A percentile compares a stretch with the other conserved stretches of the same genome.
Evolutionary conservation across 2,113 vertebrate species (phyloP).

Genomic region (Myxocyprinus asiaticus): DNA sequence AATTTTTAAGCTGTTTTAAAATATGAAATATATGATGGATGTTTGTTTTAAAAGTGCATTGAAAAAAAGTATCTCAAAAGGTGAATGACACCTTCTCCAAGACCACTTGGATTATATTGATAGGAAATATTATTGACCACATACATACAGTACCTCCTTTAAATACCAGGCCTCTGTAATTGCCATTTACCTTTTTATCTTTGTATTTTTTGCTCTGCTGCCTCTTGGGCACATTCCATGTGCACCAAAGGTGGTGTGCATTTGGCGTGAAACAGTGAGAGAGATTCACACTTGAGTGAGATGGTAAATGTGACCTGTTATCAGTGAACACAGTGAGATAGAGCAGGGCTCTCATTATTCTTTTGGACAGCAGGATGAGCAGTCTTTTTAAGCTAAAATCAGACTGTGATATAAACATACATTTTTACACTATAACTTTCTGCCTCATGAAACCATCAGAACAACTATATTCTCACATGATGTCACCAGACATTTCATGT

Average conservation of each 20-base stretch:
- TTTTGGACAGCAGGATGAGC: slow-evolving; percentile 8
- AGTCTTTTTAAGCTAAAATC: not conserved
- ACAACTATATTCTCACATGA: no score
- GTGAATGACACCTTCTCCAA: no score
- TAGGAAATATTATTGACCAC: slow-evolving; percentile 24
- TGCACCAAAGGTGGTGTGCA: slow-evolving; percentile 29
- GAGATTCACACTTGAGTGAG: slow-evolving; percentile 53
- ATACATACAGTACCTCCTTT: slow-evolving; percentile 22
- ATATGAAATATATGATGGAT: no score
- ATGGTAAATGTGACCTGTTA: slow-evolving; percentile 49
- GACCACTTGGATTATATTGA: not conserved
- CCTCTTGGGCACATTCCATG: slow-evolving; percentile 27
- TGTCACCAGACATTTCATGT: no score
- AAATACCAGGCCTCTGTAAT: slow-evolving; percentile 51
- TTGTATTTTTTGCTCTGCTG: slow-evolving; percentile 34
- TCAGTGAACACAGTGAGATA: slow-evolving; percentile 40
- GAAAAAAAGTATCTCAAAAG: not conserved
- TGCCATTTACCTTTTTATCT: slow-evolving; percentile 43
- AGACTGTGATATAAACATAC: not conserved
- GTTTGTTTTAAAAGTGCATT: not conserved
- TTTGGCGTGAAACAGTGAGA: slow-evolving; percentile 44
- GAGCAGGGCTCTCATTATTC: not conserved
- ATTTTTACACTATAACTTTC: no score
- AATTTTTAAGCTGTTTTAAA: no score
- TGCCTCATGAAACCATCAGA: no score